Percentiles rank a stretch among this genome's conserved stretches.
Conservation (phyloP, 2,797 vertebrate genomes). For the Garrulus glandarius region DNA sequence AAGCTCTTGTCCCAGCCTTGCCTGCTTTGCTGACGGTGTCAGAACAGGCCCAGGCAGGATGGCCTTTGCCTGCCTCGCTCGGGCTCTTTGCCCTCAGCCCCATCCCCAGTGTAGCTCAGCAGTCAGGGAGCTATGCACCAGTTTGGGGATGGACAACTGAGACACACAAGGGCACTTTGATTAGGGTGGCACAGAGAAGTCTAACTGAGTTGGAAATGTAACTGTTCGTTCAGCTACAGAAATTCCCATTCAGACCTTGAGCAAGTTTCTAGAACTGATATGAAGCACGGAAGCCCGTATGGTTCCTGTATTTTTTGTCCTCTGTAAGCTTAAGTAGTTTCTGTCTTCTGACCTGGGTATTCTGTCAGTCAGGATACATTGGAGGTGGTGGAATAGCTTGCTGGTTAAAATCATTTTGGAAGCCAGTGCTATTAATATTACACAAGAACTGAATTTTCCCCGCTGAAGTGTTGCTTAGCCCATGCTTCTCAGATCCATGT, state of each 20-base stretch:
- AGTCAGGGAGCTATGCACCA: accelerated
- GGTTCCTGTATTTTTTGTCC: neutral
- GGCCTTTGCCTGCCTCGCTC: neutral
- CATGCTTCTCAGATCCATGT: neutral
- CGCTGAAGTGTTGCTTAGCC: neutral
- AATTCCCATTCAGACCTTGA: neutral
- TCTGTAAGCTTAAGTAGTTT: neutral
- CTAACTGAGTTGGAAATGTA: neutral
- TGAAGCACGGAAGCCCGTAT: accelerated
- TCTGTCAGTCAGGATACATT: neutral
- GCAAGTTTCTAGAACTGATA: neutral
- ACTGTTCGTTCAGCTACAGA: neutral
- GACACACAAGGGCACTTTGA: neutral
- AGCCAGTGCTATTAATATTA: neutral
- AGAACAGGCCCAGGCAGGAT: neutral
- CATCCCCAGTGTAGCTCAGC: neutral
- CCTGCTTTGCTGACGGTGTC: neutral
- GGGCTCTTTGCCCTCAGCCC: neutral
- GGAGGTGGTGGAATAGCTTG: neutral
- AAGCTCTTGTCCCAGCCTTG: neutral
- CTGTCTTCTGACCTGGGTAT: neutral
- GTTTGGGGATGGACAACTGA: neutral
- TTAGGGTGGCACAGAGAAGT: neutral
- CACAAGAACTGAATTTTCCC: neutral
- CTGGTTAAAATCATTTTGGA: neutral